Base-by-base conservation (phyloP, 2,888 invertebrate genomes). In the Tipula unca region DNA sequence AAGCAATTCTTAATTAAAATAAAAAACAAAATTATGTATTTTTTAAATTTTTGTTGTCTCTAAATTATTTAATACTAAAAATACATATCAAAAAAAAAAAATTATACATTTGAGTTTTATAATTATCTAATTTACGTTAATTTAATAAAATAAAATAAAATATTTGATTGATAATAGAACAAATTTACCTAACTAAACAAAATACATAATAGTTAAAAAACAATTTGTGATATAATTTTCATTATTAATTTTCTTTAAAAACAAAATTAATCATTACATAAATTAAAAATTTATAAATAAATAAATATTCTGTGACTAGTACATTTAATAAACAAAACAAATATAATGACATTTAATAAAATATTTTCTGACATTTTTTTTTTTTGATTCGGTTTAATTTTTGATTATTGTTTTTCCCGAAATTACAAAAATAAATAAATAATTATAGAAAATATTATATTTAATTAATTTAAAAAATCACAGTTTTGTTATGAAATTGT, bases 401-500 rank as follows among this genome's bases (percentile, higher is more conserved):
- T 48, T 48, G 17, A 17, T 2, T 69, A 25, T 25, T 69, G n/a
- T 25, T 25, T 69, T 13, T 69, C 69, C 69, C 69, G 25, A 69
- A 69, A 25, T 48, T 17, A 17, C 48, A 17, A 17, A 48, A 48
- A 17, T 48, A 25, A 69, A 25, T 69, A 25, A 69, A 69, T 69
- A 69, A 69, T 69, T 69, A 48, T 69, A 69, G 69, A 69, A 25
- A 69, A 69, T 69, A 69, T 69, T 69, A 69, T 69, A 25, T 69
- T 69, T 69, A 69, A 69, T 69, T 69, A 20, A 25, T 54, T 48
- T 20, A 25, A 25, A 69, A 69, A 20, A 69, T 69, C 69, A 69
- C 69, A 69, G 69, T 69, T 69, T 69, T 69, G 69, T 69, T 69
- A 69, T 25, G 69, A 69, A 69, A 69, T 69, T 69, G 69, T 69